Conservation (phyloP, 2,113 vertebrate genomes). For the Ellobius talpinus region DNA sequence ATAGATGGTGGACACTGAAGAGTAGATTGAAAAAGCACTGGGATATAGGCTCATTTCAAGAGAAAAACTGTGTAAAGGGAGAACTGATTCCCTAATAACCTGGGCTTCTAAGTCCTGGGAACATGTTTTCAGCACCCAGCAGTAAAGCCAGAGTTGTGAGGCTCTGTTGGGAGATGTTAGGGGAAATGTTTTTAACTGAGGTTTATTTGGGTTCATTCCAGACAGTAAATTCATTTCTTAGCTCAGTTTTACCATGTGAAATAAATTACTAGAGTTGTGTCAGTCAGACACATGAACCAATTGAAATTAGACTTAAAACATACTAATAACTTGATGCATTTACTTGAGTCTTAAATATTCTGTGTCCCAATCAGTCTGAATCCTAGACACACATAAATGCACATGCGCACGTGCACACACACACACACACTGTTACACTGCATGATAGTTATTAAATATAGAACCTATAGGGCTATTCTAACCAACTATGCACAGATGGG, state of each 20-base stretch:
- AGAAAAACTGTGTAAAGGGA: not conserved
- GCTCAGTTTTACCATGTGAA: conserved; percentile 42
- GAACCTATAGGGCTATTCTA: not conserved
- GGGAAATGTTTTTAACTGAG: conserved; percentile 59
- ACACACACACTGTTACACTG: too few relatives aligned
- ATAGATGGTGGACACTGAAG: too few relatives aligned
- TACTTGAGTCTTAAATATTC: conserved; percentile 29
- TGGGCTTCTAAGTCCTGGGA: conserved; percentile 30
- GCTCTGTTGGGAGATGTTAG: conserved; percentile 47
- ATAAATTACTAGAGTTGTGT: conserved; percentile 68
- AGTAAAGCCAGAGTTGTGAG: conserved; percentile 43
- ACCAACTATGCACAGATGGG: not conserved
- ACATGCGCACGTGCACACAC: not conserved
- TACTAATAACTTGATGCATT: not conserved
- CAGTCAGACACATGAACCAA: conserved; percentile 59
- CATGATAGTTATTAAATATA: not conserved
- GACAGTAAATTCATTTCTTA: conserved; percentile 71
- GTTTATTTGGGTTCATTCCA: conserved; percentile 72
- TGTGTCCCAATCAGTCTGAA: not conserved
- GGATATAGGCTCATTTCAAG: not conserved
- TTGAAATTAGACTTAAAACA: conserved; percentile 68
- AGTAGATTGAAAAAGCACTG: not conserved
- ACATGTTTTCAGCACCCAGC: not conserved
- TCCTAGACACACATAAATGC: not conserved
- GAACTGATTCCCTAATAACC: conserved; percentile 3